Percentiles rank a stretch among this genome's conserved stretches.
These are phyloP conservation scores for Pristiophorus japonicus DNA, from an alignment of 2,113 vertebrate genomes.

Conservation along the genomic window DNA sequence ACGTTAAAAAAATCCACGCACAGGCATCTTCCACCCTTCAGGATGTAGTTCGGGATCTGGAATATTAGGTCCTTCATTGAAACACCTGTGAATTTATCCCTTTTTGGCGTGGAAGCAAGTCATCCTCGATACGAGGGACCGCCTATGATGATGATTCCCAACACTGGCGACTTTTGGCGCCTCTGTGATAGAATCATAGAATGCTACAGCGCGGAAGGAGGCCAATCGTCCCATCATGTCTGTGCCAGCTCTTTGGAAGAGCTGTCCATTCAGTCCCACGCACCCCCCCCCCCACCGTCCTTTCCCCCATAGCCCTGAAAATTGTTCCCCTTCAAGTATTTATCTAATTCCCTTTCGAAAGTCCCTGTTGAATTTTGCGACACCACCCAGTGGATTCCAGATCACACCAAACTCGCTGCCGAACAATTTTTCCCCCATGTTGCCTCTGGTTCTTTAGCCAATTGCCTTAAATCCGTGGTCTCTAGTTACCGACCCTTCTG, in stretches of 20 bases:
- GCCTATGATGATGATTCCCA: no score
- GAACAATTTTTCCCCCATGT: neutral
- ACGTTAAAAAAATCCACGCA: no score
- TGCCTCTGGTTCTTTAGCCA: neutral
- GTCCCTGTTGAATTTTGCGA: no score
- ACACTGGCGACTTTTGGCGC: no score
- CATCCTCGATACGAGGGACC: no score
- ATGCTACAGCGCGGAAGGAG: neutral
- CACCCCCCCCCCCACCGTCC: neutral
- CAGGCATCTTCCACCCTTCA: no score
- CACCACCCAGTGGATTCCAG: no score
- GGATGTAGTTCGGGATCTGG: no score
- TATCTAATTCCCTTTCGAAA: neutral
- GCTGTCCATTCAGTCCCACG: neutral
- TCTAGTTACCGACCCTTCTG: neutral
- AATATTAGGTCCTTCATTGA: no score
- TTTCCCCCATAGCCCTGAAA: neutral
- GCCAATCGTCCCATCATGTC: neutral
- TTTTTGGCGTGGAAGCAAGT: no score
- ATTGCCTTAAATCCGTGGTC: neutral
- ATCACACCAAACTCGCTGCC: no score
- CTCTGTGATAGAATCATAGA: neutral
- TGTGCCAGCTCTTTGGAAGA: neutral
- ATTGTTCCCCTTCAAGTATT: neutral
- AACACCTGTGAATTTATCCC: no score